Evolutionary conservation across 2,888 invertebrate species (phyloP).

Genomic region (Drosophila kuntzei): DNA sequence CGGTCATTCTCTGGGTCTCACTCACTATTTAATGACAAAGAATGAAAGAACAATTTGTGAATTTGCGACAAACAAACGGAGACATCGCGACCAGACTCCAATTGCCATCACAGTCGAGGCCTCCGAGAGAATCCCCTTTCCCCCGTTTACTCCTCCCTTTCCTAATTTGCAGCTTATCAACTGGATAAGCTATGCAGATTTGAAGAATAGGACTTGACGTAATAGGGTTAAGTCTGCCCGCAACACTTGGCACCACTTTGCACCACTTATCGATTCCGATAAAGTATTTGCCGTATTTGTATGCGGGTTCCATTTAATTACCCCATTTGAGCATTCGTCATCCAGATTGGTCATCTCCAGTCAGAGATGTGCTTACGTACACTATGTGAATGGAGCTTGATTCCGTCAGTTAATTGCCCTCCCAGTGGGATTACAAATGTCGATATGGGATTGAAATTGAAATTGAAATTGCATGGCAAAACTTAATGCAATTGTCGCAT

Average conservation of each 20-base stretch:
- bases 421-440: slow-evolving; percentile 6
- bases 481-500: slow-evolving; percentile 20
- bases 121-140: neutral
- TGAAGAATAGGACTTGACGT: slow-evolving; percentile 11
- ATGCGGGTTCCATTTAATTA: slow-evolving; percentile 33
- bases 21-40: slow-evolving; percentile 77
- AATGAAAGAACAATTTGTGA: slow-evolving; percentile 81
- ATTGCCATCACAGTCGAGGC: slow-evolving; percentile 59
- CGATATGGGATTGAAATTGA: slow-evolving; percentile 6
- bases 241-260: neutral
- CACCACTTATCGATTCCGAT: slow-evolving; percentile 5
- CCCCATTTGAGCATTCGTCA: slow-evolving; percentile 31
- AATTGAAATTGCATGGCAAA: slow-evolving; percentile 37
- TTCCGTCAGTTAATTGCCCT: slow-evolving; percentile 2
- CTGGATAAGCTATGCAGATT: slow-evolving; percentile 20
- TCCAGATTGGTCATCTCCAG: slow-evolving; percentile 32
- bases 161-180: slow-evolving; percentile 11
- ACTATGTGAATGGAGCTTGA: slow-evolving; percentile 21
- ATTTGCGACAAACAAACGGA: slow-evolving; percentile 81
- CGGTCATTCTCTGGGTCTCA: slow-evolving; percentile 65
- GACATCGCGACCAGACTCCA: slow-evolving; percentile 81
- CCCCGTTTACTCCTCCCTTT: neutral
- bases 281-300: neutral
- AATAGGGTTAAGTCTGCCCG: slow-evolving; percentile 3
- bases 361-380: slow-evolving; percentile 4